phyloP scores from a whole-genome alignment of 2,113 vertebrate genomes.

The Heterochromis multidens region DNA sequence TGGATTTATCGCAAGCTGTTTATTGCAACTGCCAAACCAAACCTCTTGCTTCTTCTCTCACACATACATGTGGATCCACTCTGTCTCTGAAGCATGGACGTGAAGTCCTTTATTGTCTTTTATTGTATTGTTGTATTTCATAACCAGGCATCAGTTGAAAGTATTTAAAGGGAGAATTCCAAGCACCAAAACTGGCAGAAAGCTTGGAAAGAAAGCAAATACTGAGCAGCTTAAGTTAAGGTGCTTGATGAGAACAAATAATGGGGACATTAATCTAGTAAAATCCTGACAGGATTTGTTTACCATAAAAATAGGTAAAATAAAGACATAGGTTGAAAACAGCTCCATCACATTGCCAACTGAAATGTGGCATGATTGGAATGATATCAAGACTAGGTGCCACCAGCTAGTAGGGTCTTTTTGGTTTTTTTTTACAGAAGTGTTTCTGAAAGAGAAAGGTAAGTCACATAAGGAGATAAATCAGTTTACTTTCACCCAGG shows the following conservation, averaged over 20 bases:
- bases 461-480: not conserved
- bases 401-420: too few relatives aligned
- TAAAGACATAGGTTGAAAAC: not conserved
- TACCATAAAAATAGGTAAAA: slow-evolving; percentile 22
- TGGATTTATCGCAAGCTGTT: slow-evolving; percentile 40
- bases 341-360: not conserved
- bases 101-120: not conserved
- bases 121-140: slow-evolving; percentile 19
- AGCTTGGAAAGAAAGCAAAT: slow-evolving; percentile 25
- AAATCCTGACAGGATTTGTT: slow-evolving; percentile 44
- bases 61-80: not conserved
- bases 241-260: slow-evolving; percentile 32
- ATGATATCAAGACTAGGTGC: not conserved
- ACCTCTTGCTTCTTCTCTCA: not conserved
- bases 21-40: slow-evolving; percentile 31
- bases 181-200: not conserved
- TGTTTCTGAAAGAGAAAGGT: too few relatives aligned
- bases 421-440: too few relatives aligned
- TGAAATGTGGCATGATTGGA: not conserved
- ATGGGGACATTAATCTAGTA: slow-evolving; percentile 8
- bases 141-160: slow-evolving; percentile 1
- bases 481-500: not conserved
- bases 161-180: slow-evolving; percentile 27
- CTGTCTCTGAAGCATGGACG: not conserved
- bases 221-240: slow-evolving; percentile 33